Base-by-base conservation (phyloP, 30 jellyfish, hydroid and myxozoan genomes). In the Cassiopea andromeda region DNA sequence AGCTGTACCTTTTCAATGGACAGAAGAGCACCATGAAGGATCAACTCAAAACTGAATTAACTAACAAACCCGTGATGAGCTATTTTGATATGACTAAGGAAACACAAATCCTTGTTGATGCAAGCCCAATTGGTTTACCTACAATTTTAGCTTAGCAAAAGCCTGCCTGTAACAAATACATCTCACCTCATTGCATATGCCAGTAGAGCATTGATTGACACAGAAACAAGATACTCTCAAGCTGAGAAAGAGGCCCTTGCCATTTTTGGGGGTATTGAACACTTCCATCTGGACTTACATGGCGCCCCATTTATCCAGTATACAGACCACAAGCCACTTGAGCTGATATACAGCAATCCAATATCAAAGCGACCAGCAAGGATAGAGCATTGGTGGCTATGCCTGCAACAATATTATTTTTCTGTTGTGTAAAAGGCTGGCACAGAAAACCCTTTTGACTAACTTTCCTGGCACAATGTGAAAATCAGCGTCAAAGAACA, bases 211-310 rank as follows among this genome's bases (percentile, higher is more conserved):
- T 71, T 68, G 44, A 1, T 85, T 3, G 85, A 66, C 38, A 58
- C 59, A 46, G 93, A 85, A 47, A 38, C 45, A 46, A 44, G 88
- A 61, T 85, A 85, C 61, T 85, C 87, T 46, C 87, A 85, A 60
- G 76, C 87, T 9, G 87, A 85, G 84, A 85, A 85, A 80, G 93
- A 85, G 60, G 87, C 78, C 7, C 81, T 85, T 6, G 61, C 81
- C 4, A 85, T 85, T 17, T 27, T 85, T 14, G 44, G 87, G 87
- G 87, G 70, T 27, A 61, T 72, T 9, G 93, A 85, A 72, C 93
- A 85, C 58, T 85, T 85, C 27, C 75, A 81, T 58, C 57, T 83
- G 16, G 67, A 69, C 60, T 10, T 83, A 12, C 69, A 83, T 83
- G 92, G 92, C 5, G 61, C 49, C 44, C 73, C 92, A 10, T 83